A percentile compares a stretch with the other conserved stretches of the same genome.
Conservation (phyloP, 2,113 vertebrate species). For the Atherinomorus stipes region DNA sequence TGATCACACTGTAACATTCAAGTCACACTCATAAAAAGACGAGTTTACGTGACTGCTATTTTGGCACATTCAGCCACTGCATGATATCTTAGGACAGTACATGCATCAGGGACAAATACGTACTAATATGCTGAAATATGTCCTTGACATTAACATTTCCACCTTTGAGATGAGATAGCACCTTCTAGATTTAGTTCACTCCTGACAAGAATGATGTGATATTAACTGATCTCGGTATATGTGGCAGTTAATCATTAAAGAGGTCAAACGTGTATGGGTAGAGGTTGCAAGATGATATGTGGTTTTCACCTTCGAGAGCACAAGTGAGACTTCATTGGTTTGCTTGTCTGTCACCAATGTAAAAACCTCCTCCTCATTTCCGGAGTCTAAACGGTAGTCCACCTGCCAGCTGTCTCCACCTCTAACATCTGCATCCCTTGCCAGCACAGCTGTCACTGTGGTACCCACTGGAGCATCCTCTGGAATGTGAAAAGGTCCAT, state of each 20-base stretch:
- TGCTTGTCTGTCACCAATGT: constrained; percentile 60
- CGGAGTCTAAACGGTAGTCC: constrained; percentile 80
- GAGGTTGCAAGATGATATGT: neutral
- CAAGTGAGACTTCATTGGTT: constrained; percentile 70
- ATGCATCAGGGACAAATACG: constrained; percentile 6
- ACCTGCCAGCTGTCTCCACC: constrained; percentile 84
- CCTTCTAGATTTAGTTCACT: neutral
- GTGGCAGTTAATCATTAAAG: neutral
- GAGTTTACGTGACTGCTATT: constrained; percentile 12
- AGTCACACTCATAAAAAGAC: constrained; percentile 7
- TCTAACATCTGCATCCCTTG: constrained; percentile 79
- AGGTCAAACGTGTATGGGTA: neutral
- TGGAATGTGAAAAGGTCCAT: constrained; percentile 71
- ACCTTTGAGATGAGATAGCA: neutral
- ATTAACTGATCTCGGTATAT: neutral
- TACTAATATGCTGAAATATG: constrained; percentile 17
- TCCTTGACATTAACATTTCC: constrained; percentile 33
- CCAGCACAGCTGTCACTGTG: constrained; percentile 67
- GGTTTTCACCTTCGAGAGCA: constrained; percentile 77
- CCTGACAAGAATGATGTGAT: neutral
- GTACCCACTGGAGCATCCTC: constrained; percentile 70
- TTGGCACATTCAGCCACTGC: neutral
- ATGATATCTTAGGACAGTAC: constrained; percentile 10
- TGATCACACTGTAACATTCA: constrained; percentile 9
- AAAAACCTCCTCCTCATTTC: constrained; percentile 81